phyloP scores from a whole-genome alignment of 2,113 vertebrate species.

The Poeciliopsis retropinna region DNA sequence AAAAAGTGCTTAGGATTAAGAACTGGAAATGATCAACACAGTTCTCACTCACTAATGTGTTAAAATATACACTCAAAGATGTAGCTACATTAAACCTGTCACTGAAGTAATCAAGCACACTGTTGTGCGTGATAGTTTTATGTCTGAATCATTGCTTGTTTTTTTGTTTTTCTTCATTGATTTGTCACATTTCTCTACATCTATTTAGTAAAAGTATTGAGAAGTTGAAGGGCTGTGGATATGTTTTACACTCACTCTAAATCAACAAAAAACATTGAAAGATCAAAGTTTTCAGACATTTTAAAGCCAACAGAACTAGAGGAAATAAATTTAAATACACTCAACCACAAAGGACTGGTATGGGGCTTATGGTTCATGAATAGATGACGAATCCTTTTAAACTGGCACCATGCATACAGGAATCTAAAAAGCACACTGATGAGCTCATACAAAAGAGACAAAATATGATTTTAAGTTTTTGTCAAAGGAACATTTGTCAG shows the following conservation, averaged over 20 bases:
- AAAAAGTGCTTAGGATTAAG: no score
- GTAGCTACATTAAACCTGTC: constrained; percentile 12
- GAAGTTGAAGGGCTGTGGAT: neutral
- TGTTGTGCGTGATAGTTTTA: neutral
- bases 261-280: neutral
- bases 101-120: constrained; percentile 2
- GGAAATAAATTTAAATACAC: constrained; percentile 11
- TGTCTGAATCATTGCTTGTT: neutral
- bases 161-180: neutral
- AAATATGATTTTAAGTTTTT: constrained; percentile 77
- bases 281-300: neutral
- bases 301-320: constrained; percentile 11
- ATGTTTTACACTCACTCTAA: neutral
- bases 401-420: constrained; percentile 52
- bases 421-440: constrained; percentile 72
- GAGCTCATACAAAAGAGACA: constrained; percentile 69
- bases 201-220: neutral
- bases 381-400: constrained; percentile 59
- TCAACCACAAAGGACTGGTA: constrained; percentile 13
- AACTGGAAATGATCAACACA: no score
- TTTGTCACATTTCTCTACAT: neutral
- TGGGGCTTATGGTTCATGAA: constrained; percentile 33
- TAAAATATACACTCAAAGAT: constrained; percentile 3
- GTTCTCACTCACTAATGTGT: neutral
- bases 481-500: constrained; percentile 78